Percentiles rank a stretch among this genome's conserved stretches.
phyloP scores from a whole-genome alignment of 1,140 invertebrate species.

The Bombus picipes region DNA sequence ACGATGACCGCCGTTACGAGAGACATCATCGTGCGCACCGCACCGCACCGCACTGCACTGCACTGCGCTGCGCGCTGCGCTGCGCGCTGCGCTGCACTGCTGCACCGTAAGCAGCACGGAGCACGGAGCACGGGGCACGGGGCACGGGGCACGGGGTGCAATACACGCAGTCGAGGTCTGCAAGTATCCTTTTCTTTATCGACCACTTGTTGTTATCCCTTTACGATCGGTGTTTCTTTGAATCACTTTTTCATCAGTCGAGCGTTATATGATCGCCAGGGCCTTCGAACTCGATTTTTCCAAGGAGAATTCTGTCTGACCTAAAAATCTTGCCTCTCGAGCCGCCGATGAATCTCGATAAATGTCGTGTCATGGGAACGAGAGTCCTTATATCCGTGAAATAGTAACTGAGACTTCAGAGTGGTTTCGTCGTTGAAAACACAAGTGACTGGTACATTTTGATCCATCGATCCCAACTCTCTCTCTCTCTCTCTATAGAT shows the following conservation, averaged over 20 bases:
- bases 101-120: no score
- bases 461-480: no score
- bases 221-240: constrained; percentile 35
- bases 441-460: not conserved
- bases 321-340: constrained; percentile 14
- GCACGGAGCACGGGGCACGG: no score
- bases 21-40: not conserved
- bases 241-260: not conserved
- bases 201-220: constrained; percentile 44
- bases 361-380: no score
- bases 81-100: no score
- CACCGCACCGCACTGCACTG: no score
- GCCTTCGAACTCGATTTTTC: constrained; percentile 56
- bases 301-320: constrained; percentile 52
- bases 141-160: not conserved
- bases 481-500: no score
- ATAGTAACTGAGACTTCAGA: not conserved
- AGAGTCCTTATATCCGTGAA: not conserved
- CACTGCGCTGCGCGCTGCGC: accelerated
- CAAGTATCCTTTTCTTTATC: constrained; percentile 17
- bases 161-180: constrained; percentile 19
- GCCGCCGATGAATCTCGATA: no score
- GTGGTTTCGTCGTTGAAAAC: no score
- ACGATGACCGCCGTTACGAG: not conserved
- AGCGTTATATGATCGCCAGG: constrained; percentile 28